Base-by-base conservation (phyloP, 2,797 vertebrate genomes). In the Centropyge bicolor region DNA sequence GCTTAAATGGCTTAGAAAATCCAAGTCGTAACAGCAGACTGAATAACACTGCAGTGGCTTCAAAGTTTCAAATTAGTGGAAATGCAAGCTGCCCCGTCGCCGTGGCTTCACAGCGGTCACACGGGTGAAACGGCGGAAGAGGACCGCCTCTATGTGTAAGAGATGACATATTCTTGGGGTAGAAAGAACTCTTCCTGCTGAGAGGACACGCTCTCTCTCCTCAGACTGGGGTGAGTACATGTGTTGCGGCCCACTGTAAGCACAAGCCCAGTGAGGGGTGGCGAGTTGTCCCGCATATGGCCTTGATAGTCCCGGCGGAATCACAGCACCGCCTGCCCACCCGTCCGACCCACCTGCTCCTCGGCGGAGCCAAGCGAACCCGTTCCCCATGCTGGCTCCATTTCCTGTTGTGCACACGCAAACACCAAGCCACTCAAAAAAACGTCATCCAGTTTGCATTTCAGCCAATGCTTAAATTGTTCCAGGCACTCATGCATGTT, bases 401-500 rank as follows among this genome's bases (percentile, higher is more conserved):
- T 43, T 89, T 87, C 87, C 91, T 83, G 86, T 72, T 40, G 10
- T 1, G 80, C 41, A 55, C 59, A 76, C 22, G 22, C 57, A 69
- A 67, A 82, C 62, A 24, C 22, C 19, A 45, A 60, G 56, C 70
- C 3, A 10, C 57, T 61, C 41, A 70, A 60, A 76, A 60, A 66
- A 61, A 82, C 41, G 60, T 87, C 84, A 90, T 81, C 70, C 3
- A 41, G 6, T 76, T 79, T 73, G 77, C 64, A 38, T 54, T 81
- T 73, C 22, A 67, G 73, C 82, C 89, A 80, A 54, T 78, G 79
- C 76, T 72, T 85, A 85, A 84, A 86, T 73, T 62, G 78, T 78
- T 91, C 45, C 60, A 81, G 77, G 88, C 88, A 75, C 74, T 89
- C 88, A 86, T 86, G 84, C 86, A 82, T 88, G 88, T 92, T 86